These are phyloP conservation scores for Sinentomon sp. DNA, from an alignment of 2,888 invertebrate species.

Conservation along the genomic window DNA sequence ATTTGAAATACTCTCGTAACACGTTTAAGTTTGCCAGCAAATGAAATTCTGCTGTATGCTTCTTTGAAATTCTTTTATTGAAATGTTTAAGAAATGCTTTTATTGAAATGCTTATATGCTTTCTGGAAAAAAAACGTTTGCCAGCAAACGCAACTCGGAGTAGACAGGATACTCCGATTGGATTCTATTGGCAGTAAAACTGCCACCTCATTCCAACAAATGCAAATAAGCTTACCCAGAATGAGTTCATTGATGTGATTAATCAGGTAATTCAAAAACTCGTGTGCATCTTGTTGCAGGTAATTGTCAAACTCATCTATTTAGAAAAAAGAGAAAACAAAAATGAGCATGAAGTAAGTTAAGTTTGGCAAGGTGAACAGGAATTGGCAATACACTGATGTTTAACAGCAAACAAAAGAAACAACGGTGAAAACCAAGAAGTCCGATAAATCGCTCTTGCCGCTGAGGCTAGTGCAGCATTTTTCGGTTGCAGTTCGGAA, in stretches of 20 bases:
- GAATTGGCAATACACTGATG: not conserved
- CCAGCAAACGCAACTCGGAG: no score
- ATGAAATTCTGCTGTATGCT: no score
- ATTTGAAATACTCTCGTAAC: no score
- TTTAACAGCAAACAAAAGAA: not conserved
- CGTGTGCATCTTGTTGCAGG: constrained; percentile 99
- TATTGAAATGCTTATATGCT: no score
- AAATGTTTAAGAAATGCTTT: no score
- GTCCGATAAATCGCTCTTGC: not conserved
- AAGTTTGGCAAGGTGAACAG: not conserved
- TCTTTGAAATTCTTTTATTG: no score
- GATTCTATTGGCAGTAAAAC: not conserved
- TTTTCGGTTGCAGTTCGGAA: no score
- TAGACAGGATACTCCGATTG: no score
- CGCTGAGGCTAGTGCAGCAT: no score
- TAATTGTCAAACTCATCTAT: constrained; percentile 97
- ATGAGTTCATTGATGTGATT: constrained; percentile 97
- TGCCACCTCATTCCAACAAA: constrained; percentile 1
- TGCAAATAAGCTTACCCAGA: constrained; percentile 34
- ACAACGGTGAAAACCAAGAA: not conserved
- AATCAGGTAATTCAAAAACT: constrained; percentile 94
- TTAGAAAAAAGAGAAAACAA: constrained; percentile 21
- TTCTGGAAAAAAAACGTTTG: no score
- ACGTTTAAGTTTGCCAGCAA: no score
- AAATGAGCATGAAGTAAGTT: constrained; percentile 1